Evolutionary conservation across 2,888 invertebrate species (phyloP), one percentile per base, ranked within the genome.

Genomic region (Neoitamus cyanurus): DNA sequence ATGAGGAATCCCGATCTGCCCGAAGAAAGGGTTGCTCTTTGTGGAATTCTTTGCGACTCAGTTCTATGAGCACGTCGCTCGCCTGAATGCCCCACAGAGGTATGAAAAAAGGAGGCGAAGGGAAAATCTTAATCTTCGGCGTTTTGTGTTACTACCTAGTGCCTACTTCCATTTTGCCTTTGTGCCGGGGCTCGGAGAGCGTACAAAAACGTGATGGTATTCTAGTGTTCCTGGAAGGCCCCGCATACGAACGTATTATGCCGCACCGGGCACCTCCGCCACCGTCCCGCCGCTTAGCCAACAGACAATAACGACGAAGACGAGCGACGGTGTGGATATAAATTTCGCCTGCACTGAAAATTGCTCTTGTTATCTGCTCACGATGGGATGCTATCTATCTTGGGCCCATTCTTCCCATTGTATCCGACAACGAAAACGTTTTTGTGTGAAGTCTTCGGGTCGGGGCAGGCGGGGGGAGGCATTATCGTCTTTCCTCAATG

Each of bases 331-430:
- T 58, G 58, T 15, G 73, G 25, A 73, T 73, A 34, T 36, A 73
- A 77, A 28, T 46, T 77, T 42, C 28, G 77, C 77, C 42, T 77
- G 42, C 37, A 46, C 46, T 77, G 77, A 46, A 42, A 77, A 77
- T 28, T 42, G 28, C 42, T 70, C 77, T 46, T 31, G 25, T 77
- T 77, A 77, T 77, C 77, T 42, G 77, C 77, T 25, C 77, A 77
- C 77, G 77, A 77, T 46, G 77, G 77, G 77, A 77, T 46, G 77
- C 77, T 77, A 77, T 77, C 77, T 77, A 42, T 42, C 77, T 77
- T 42, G 30, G 31, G 77, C 28, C 42, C 77, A 77, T 77, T 77
- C 77, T 77, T 77, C 30, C 31, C 36, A 77, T 77, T 77, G 77
- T 77, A 46, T 77, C 42, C 77, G 77, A 77, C 77, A 77, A 46